Evolutionary conservation across 2,888 invertebrate species (phyloP).

Genomic region (Drosophila nr. medialis): DNA sequence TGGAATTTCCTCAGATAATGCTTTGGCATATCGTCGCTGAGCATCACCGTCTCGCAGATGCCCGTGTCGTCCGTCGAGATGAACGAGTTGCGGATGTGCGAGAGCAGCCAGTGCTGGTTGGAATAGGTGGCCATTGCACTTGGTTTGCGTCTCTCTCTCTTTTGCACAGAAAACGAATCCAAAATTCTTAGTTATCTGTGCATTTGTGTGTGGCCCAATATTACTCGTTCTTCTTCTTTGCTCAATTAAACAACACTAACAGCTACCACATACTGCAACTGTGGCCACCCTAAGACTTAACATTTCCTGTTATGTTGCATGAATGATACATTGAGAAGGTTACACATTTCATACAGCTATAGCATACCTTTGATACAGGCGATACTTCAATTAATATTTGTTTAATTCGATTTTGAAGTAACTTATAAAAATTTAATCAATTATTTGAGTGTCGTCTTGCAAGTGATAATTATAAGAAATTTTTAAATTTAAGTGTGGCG

Average conservation of each 20-base stretch:
- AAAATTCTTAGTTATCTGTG: constrained; percentile 64
- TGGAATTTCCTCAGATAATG: constrained; percentile 86
- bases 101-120: constrained; percentile 95
- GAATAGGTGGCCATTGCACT: constrained; percentile 95
- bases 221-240: constrained; percentile 37
- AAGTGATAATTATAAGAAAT: background rate
- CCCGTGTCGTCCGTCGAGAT: constrained; percentile 98
- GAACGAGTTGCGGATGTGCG: constrained; percentile 97
- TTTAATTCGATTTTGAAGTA: background rate
- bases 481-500: constrained; percentile 8
- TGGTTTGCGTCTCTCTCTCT: constrained; percentile 36
- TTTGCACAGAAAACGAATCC: constrained; percentile 47
- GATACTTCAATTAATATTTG: background rate
- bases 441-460: background rate
- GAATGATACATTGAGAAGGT: constrained; percentile 1
- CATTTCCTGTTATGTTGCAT: constrained; percentile 8
- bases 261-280: background rate
- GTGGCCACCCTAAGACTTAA: constrained; percentile 23
- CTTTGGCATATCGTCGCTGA: constrained; percentile 90
- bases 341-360: background rate
- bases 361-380: background rate
- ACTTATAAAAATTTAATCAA: background rate
- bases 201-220: constrained; percentile 49
- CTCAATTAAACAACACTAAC: constrained; percentile 26
- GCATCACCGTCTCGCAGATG: constrained; percentile 96